These are phyloP conservation scores for Homarus americanus DNA, from an alignment of 1,140 invertebrate species.

Conservation along the genomic window DNA sequence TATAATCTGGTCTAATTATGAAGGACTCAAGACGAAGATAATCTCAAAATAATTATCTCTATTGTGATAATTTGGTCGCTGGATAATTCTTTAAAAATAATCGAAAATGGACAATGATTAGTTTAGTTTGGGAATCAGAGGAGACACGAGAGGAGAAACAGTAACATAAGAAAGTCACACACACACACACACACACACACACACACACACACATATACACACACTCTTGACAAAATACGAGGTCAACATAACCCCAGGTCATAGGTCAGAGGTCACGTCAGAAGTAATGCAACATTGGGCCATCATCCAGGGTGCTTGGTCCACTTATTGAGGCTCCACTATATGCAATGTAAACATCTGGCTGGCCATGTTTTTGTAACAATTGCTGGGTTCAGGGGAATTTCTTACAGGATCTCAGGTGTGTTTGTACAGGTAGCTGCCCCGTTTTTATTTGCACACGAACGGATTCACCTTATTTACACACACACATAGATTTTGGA, in stretches of 20 bases:
- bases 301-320: background rate
- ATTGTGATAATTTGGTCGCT: too few relatives aligned
- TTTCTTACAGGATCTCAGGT: slow-evolving; percentile 35
- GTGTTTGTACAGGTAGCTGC: slow-evolving; percentile 37
- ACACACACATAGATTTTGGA: slow-evolving; percentile 45
- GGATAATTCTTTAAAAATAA: too few relatives aligned
- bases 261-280: background rate
- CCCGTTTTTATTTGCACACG: slow-evolving; percentile 31
- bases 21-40: too few relatives aligned
- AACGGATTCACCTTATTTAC: slow-evolving; percentile 30
- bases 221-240: too few relatives aligned
- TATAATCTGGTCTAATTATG: too few relatives aligned
- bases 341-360: slow-evolving; percentile 12
- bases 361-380: slow-evolving; percentile 32
- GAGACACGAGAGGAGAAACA: too few relatives aligned
- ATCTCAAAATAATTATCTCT: too few relatives aligned
- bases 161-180: too few relatives aligned
- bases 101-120: too few relatives aligned
- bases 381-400: slow-evolving; percentile 32
- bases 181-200: too few relatives aligned
- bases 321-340: background rate
- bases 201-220: too few relatives aligned
- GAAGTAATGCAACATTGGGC: background rate
- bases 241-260: background rate
- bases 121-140: too few relatives aligned